A percentile compares a stretch with the other conserved stretches of the same genome.
Evolutionary conservation across 1,140 invertebrate genomes (phyloP).

Genomic region (Globodera ellingtonae): DNA sequence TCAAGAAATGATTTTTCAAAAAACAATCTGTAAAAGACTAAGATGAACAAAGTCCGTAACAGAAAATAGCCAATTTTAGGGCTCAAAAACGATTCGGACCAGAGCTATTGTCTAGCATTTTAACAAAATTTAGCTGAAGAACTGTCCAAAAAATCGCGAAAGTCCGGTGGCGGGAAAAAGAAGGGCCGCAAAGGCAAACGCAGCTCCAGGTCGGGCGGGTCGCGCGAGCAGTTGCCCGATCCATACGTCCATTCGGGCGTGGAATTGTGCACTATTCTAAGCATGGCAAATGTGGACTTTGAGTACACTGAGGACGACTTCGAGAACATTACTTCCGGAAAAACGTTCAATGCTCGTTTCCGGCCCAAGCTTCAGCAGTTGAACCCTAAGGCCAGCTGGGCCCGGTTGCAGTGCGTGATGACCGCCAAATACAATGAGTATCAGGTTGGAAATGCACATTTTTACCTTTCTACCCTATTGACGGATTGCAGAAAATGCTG

Average conservation of each 20-base stretch:
- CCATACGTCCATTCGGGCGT: slow-evolving; percentile 27
- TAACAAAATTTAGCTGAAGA: not conserved
- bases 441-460: slow-evolving; percentile 21
- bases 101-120: too few species aligned
- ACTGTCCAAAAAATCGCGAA: slow-evolving; percentile 24
- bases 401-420: slow-evolving; percentile 41
- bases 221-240: slow-evolving; percentile 30
- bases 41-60: too few species aligned
- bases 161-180: slow-evolving; percentile 22
- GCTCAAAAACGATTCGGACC: too few species aligned
- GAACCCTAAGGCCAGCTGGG: slow-evolving; percentile 39
- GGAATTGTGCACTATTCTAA: slow-evolving; percentile 37
- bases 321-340: slow-evolving; percentile 46
- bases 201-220: slow-evolving; percentile 2
- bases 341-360: slow-evolving; percentile 41
- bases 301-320: slow-evolving; percentile 50
- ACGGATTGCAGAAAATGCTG: slow-evolving; percentile 15
- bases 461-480: not conserved
- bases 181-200: slow-evolving; percentile 30
- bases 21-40: not conserved
- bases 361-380: slow-evolving; percentile 41
- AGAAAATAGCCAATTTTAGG: too few species aligned
- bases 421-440: slow-evolving; percentile 47
- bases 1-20: not conserved
- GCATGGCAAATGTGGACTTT: slow-evolving; percentile 42